Percentiles rank a stretch among this genome's conserved stretches.
Conservation (phyloP, 2,797 vertebrate species). For the Sarcoramphus papa region DNA sequence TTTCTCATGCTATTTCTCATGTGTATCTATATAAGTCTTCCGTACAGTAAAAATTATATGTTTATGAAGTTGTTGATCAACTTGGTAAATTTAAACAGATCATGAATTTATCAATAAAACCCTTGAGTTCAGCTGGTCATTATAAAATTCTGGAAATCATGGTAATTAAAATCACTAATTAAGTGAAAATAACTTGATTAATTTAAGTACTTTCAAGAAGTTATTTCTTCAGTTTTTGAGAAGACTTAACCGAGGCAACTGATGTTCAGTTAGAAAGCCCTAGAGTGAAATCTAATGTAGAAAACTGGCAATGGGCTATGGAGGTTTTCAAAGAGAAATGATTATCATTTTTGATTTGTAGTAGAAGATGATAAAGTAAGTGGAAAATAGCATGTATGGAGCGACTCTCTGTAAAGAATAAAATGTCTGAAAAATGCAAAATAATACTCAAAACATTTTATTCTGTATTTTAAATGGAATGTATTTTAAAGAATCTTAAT, state of each 20-base stretch:
- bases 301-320: background rate
- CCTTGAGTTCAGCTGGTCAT: background rate
- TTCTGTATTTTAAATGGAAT: background rate
- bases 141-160: background rate
- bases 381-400: background rate
- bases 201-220: background rate
- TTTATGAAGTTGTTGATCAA: background rate
- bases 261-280: background rate
- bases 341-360: background rate
- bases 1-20: background rate
- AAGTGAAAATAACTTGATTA: background rate
- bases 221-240: constrained; percentile 6
- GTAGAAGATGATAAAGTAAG: background rate
- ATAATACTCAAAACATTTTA: background rate
- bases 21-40: background rate
- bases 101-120: background rate
- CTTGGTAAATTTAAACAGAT: background rate
- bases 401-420: background rate
- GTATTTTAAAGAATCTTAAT: background rate
- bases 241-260: constrained; percentile 4
- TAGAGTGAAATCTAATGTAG: background rate
- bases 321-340: constrained; percentile 1
- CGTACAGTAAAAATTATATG: background rate
- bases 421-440: background rate
- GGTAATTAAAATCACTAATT: background rate